phyloP scores from a whole-genome alignment of 2,888 invertebrate species.

The Eupithecia tripunctaria region DNA sequence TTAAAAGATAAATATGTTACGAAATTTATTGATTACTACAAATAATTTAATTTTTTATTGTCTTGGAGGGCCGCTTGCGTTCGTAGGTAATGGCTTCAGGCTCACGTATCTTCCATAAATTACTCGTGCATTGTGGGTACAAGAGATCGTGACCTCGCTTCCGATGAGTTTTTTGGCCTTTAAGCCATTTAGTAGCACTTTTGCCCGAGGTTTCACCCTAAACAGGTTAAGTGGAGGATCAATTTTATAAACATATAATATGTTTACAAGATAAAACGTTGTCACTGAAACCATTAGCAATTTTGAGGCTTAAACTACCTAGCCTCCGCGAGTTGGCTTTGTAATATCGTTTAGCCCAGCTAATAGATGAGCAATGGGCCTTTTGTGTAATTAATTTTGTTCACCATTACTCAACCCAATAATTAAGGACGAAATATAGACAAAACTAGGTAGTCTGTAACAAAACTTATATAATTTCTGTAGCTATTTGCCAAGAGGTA shows the following conservation, averaged over 20 bases:
- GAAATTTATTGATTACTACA: too few species aligned
- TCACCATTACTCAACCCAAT: too few species aligned
- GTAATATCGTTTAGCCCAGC: too few species aligned
- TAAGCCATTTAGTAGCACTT: neutral
- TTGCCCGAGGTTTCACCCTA: neutral
- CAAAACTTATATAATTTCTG: too few species aligned
- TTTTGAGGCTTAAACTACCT: neutral
- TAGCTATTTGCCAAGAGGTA: too few species aligned
- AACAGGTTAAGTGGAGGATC: neutral
- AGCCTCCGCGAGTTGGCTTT: too few species aligned
- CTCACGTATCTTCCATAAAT: neutral
- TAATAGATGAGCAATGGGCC: too few species aligned
- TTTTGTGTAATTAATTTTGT: too few species aligned
- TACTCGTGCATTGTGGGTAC: neutral
- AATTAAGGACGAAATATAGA: too few species aligned
- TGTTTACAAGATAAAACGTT: neutral
- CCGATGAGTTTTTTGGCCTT: neutral
- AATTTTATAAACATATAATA: neutral
- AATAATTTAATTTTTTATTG: neutral
- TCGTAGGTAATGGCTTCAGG: neutral
- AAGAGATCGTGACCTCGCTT: neutral
- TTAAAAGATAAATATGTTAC: too few species aligned
- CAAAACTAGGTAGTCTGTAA: too few species aligned
- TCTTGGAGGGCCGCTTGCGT: neutral
- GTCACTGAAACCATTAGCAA: neutral